These are phyloP conservation scores for Scyliorhinus canicula DNA, from an alignment of 2,797 vertebrate genomes.

Conservation along the genomic window DNA sequence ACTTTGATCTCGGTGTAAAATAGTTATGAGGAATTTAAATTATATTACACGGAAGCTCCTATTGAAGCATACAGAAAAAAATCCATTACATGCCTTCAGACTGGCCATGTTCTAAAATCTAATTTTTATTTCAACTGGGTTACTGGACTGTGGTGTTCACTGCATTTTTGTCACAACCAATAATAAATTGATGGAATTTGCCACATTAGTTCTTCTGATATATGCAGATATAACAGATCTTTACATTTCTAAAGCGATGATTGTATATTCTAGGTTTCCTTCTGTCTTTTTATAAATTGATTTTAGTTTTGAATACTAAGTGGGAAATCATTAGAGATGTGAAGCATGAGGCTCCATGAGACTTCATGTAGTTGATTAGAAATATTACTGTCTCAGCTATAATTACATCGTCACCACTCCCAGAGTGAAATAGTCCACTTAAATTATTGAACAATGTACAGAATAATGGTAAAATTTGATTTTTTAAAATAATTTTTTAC, in stretches of 20 bases:
- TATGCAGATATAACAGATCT: neutral
- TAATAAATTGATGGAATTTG: neutral
- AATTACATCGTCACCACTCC: neutral
- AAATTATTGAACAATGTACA: neutral
- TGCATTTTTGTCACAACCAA: neutral
- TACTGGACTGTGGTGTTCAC: neutral
- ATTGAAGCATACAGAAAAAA: neutral
- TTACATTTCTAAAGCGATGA: conserved; percentile 11
- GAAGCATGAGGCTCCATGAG: neutral
- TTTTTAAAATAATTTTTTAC: neutral
- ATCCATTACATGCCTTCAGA: neutral
- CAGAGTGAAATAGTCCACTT: neutral
- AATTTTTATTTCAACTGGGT: neutral
- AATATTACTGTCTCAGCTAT: neutral
- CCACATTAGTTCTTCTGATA: neutral
- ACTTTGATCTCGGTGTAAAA: neutral
- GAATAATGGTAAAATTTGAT: neutral
- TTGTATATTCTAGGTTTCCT: neutral
- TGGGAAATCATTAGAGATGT: neutral
- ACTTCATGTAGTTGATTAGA: neutral
- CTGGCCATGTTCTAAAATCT: neutral
- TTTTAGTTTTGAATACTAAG: neutral
- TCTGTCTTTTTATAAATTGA: neutral
- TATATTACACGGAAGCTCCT: neutral
- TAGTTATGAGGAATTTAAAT: neutral